These are phyloP conservation scores for Pseudochirops corinnae DNA, from an alignment of 2,797 vertebrate species.

Conservation along the genomic window DNA sequence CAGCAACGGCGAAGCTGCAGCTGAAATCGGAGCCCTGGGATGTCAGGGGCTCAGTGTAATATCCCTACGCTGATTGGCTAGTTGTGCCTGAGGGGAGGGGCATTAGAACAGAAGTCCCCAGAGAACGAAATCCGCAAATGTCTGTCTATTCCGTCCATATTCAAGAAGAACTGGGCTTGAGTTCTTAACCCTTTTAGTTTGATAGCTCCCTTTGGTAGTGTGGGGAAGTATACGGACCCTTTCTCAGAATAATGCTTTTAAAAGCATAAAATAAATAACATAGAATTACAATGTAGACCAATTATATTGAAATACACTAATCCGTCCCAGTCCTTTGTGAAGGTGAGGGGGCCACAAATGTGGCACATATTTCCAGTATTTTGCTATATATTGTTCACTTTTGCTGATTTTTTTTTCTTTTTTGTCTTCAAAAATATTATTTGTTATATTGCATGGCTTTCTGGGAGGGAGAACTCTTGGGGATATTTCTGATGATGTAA, in stretches of 20 bases:
- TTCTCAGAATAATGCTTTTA: neutral
- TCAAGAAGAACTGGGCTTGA: neutral
- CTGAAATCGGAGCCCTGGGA: neutral
- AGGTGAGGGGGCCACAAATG: neutral
- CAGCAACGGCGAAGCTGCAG: neutral
- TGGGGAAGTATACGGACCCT: neutral
- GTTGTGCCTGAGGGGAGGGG: neutral
- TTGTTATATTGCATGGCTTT: neutral
- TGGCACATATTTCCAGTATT: neutral
- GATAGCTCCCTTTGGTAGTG: neutral
- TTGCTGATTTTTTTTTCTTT: neutral
- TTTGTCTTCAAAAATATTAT: neutral
- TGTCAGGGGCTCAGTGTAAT: neutral
- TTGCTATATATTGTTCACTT: neutral
- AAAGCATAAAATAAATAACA: neutral
- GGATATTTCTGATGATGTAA: neutral
- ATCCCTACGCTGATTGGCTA: neutral
- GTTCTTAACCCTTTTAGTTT: neutral
- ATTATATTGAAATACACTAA: neutral
- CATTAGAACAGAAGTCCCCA: neutral
- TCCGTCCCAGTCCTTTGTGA: neutral
- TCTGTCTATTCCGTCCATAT: accelerated
- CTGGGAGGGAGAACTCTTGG: neutral
- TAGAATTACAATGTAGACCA: neutral
- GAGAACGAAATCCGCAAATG: too few species aligned